Percentiles rank a stretch among this genome's conserved stretches.
Conservation (phyloP, 2,797 vertebrate genomes). For the Microcaecilia unicolor region DNA sequence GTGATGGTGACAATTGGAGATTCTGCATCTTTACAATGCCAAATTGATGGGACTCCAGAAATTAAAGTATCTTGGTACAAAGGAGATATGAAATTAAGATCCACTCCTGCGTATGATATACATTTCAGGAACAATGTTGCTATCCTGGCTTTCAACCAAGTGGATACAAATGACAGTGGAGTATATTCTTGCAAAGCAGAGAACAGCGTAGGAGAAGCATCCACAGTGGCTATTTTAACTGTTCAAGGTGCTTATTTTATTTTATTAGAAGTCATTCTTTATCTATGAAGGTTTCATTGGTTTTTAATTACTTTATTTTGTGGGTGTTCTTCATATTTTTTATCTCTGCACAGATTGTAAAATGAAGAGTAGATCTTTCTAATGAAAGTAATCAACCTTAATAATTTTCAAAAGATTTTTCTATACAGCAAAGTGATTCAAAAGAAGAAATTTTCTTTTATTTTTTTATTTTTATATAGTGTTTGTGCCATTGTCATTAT, state of each 20-base stretch:
- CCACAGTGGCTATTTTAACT: conserved; percentile 74
- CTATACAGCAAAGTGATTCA: too few relatives aligned
- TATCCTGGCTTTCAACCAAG: conserved; percentile 84
- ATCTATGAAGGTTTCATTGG: too few relatives aligned
- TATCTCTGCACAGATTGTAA: conserved; percentile 3
- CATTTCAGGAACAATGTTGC: conserved; percentile 82
- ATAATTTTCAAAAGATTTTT: too few relatives aligned
- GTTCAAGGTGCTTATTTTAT: conserved; percentile 73
- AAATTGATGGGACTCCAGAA: conserved; percentile 84
- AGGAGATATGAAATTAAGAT: conserved; percentile 86
- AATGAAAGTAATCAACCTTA: conserved; percentile 17
- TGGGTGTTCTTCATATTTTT: conserved; percentile 2
- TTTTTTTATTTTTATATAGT: too few relatives aligned
- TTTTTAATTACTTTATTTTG: background rate
- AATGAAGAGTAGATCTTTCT: background rate
- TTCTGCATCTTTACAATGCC: conserved; percentile 83
- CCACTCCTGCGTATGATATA: conserved; percentile 77
- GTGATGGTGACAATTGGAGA: conserved; percentile 88
- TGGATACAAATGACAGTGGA: conserved; percentile 68
- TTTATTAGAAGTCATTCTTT: too few relatives aligned
- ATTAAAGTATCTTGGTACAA: conserved; percentile 97
- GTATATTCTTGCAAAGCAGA: conserved; percentile 91
- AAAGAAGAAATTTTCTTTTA: too few relatives aligned
- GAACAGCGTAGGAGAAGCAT: conserved; percentile 78
- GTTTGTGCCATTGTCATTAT: too few relatives aligned